phyloP scores from a whole-genome alignment of 2,113 vertebrate species.

The Dipodomys spectabilis region DNA sequence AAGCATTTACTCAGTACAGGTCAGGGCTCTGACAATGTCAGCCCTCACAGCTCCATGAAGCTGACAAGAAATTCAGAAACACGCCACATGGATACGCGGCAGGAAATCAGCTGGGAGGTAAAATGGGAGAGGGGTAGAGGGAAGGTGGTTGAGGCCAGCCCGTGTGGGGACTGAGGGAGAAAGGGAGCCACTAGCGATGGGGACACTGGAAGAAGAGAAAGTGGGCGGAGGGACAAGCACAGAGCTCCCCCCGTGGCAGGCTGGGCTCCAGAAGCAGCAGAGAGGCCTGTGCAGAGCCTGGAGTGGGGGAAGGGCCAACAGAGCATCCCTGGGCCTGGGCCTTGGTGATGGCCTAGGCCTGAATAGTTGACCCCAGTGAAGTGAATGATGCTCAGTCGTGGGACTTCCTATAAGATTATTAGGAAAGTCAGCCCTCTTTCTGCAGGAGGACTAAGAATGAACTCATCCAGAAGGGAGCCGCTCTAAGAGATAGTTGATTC shows the following conservation, averaged over 20 bases:
- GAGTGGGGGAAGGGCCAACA: neutral
- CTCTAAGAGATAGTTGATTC: neutral
- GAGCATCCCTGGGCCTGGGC: neutral
- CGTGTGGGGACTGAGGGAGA: neutral
- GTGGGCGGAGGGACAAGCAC: neutral
- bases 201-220: neutral
- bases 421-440: neutral
- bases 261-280: neutral
- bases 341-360: neutral
- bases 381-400: neutral
- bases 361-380: neutral
- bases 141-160: neutral
- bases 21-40: neutral
- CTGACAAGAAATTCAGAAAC: neutral
- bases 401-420: neutral
- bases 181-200: accelerated
- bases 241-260: neutral
- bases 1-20: neutral
- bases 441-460: neutral
- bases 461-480: neutral
- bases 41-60: neutral
- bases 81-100: too few species aligned
- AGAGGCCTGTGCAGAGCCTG: neutral
- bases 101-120: neutral
- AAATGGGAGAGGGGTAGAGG: neutral